Evolutionary conservation across 2,888 invertebrate genomes (phyloP).

Genomic region (Metacarcinus magister): DNA sequence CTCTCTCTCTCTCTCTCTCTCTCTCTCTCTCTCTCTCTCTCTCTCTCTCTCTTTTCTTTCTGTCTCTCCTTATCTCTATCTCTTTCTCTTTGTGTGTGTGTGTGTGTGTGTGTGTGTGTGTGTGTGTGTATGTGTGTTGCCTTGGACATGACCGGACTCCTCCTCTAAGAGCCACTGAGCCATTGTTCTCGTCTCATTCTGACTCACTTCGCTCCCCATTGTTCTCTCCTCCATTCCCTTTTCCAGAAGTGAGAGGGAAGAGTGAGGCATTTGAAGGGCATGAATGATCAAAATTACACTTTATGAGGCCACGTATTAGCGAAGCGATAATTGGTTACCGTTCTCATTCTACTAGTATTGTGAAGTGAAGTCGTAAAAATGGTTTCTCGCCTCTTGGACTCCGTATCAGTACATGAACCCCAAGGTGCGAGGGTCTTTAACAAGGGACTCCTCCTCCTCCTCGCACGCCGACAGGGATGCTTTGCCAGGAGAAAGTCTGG

Average conservation of each 20-base stretch:
- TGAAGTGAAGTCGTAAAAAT: slow-evolving; percentile 4
- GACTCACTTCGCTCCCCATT: slow-evolving; percentile 16
- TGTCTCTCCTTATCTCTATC: background rate
- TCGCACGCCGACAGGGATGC: background rate
- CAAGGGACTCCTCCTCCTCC: background rate
- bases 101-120: background rate
- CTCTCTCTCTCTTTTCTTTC: background rate
- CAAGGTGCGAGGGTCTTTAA: background rate
- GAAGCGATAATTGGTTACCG: background rate
- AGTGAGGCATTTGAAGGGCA: slow-evolving; percentile 40
- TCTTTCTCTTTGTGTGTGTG: background rate
- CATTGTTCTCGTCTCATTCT: background rate
- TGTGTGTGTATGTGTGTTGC: background rate
- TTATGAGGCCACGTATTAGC: background rate
- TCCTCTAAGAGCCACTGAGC: background rate
- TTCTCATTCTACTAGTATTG: background rate
- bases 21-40: background rate
- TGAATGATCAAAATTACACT: slow-evolving; percentile 23
- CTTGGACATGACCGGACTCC: slow-evolving; percentile 8
- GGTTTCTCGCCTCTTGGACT: background rate
- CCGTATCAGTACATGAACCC: background rate
- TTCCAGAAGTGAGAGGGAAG: slow-evolving; percentile 14
- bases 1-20: slow-evolving; percentile 26
- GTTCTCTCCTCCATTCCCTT: background rate
- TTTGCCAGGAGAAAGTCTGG: background rate